These are phyloP conservation scores for Euwallacea similis DNA, from an alignment of 1,140 invertebrate genomes.

Conservation along the genomic window DNA sequence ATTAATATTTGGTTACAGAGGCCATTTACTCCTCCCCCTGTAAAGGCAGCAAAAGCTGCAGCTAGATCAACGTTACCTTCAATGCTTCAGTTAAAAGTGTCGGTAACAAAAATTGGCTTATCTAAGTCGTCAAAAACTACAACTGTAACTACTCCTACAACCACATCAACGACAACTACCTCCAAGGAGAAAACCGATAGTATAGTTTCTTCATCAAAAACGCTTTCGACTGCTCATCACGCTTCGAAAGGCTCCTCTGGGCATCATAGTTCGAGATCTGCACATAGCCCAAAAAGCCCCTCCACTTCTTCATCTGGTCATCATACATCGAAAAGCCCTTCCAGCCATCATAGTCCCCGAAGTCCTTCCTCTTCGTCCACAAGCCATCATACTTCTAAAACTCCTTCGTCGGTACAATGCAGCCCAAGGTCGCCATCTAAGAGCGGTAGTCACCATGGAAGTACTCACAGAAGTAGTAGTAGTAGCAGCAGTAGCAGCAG, in stretches of 20 bases:
- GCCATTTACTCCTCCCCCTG: constrained; percentile 32
- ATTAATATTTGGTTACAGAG: constrained; percentile 35
- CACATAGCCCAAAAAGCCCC: constrained; percentile 9
- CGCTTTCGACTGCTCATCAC: constrained; percentile 15
- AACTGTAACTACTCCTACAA: constrained; percentile 13
- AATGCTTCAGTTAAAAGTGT: constrained; percentile 26
- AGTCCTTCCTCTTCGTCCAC: constrained; percentile 19
- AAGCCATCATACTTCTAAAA: constrained; percentile 6
- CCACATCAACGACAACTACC: constrained; percentile 24
- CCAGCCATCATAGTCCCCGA: constrained; percentile 9
- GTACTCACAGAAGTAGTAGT: background rate
- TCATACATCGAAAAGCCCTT: constrained; percentile 5
- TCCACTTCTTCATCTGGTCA: constrained; percentile 9
- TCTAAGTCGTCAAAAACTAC: constrained; percentile 32
- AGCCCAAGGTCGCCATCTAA: constrained; percentile 9
- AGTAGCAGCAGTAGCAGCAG: background rate
- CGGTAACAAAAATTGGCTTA: constrained; percentile 31
- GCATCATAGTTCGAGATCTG: constrained; percentile 22
- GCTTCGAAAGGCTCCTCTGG: constrained; percentile 22
- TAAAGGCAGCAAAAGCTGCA: constrained; percentile 5
- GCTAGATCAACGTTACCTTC: constrained; percentile 3
- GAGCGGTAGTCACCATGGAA: constrained; percentile 9
- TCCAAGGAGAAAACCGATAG: constrained; percentile 33
- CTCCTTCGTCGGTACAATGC: constrained; percentile 3
- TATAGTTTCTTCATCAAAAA: constrained; percentile 30